Conservation (phyloP, 2,888 invertebrate genomes). For the Amphipoea oculea region DNA sequence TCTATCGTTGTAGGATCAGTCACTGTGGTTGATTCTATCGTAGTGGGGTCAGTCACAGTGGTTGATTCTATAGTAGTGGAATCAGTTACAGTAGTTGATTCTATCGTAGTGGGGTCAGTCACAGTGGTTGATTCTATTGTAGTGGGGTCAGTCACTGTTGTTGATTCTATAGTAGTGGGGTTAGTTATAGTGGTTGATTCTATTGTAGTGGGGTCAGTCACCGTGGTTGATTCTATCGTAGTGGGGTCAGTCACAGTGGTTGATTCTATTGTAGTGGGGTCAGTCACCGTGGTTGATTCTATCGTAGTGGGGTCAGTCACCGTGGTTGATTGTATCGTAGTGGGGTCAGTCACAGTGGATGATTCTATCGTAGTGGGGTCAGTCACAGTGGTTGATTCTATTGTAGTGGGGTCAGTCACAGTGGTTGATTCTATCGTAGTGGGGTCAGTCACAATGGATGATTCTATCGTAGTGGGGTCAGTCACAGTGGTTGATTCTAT, state of each 20-base stretch:
- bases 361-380: background rate
- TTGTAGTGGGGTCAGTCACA: background rate
- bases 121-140: background rate
- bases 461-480: background rate
- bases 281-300: constrained; percentile 19
- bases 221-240: background rate
- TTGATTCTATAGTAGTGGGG: constrained; percentile 4
- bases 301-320: background rate
- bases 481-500: background rate
- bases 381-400: background rate
- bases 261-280: background rate
- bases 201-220: constrained; percentile 17
- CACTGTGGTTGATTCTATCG: constrained; percentile 3
- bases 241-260: constrained; percentile 14
- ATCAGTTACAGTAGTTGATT: background rate
- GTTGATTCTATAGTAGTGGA: constrained; percentile 1
- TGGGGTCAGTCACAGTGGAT: background rate
- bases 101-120: background rate
- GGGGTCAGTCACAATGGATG: background rate
- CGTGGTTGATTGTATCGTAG: constrained; percentile 1
- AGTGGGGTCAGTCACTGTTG: background rate
- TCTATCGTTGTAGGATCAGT: constrained; percentile 16
- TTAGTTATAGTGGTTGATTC: constrained; percentile 1
- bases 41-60: constrained; percentile 7
- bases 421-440: constrained; percentile 5